These are phyloP conservation scores for Cremastinae sp. DNA, from an alignment of 2,888 invertebrate genomes.

Conservation along the genomic window DNA sequence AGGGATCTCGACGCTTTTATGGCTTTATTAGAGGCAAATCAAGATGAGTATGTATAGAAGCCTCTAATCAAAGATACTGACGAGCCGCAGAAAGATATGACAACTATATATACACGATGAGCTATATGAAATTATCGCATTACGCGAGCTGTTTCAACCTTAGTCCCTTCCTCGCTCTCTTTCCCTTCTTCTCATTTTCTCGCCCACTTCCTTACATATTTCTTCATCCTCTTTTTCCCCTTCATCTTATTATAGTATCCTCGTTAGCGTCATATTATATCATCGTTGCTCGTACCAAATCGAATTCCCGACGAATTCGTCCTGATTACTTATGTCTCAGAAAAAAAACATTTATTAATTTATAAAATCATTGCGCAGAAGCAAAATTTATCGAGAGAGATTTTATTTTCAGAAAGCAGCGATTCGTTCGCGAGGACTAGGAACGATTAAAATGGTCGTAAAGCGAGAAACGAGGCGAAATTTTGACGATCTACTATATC, in stretches of 20 bases:
- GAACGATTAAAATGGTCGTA: not conserved
- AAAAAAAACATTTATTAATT: not conserved
- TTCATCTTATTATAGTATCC: slow-evolving; percentile 68
- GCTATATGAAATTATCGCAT: slow-evolving; percentile 74
- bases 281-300: slow-evolving; percentile 70
- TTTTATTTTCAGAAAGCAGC: too few species aligned
- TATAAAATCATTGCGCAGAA: not conserved
- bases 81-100: slow-evolving; percentile 62
- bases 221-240: slow-evolving; percentile 55
- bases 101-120: slow-evolving; percentile 66
- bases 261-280: slow-evolving; percentile 78
- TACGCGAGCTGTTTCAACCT: slow-evolving; percentile 66
- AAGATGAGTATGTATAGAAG: slow-evolving; percentile 66
- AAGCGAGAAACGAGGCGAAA: slow-evolving; percentile 20
- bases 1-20: slow-evolving; percentile 67
- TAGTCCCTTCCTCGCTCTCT: slow-evolving; percentile 23
- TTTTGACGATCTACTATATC: slow-evolving; percentile 27
- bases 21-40: slow-evolving; percentile 79
- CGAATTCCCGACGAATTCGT: slow-evolving; percentile 68
- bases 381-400: not conserved
- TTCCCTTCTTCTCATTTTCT: slow-evolving; percentile 26
- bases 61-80: slow-evolving; percentile 79
- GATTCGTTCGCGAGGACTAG: too few species aligned
- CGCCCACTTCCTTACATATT: slow-evolving; percentile 41
- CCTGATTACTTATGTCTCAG: not conserved